Evolutionary conservation across 2,113 vertebrate genomes (phyloP).

Genomic region (Notarius quadriscutis): DNA sequence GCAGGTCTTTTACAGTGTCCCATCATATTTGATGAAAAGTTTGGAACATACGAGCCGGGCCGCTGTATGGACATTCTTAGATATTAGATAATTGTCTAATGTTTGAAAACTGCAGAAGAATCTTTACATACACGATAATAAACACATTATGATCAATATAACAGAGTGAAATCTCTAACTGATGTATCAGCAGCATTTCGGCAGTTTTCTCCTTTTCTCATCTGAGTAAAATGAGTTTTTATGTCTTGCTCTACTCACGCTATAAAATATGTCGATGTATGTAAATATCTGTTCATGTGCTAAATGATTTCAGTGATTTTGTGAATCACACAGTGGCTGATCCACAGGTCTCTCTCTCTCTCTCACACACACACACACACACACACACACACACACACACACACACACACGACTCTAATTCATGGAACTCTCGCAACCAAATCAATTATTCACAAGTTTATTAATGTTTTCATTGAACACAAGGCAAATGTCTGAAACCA

Average conservation of each 20-base stretch:
- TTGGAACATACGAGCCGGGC: no score
- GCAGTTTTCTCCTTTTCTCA: not conserved
- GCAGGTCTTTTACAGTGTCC: not conserved
- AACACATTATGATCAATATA: not conserved
- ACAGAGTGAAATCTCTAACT: not conserved
- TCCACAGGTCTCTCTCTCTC: constrained; percentile 57
- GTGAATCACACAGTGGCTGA: constrained; percentile 63
- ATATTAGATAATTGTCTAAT: not conserved
- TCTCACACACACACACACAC: no score
- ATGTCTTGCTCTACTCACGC: not conserved
- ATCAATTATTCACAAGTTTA: constrained; percentile 73
- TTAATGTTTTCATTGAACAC: constrained; percentile 70
- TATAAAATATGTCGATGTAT: not conserved
- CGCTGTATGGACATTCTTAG: not conserved
- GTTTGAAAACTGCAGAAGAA: not conserved
- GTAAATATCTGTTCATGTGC: not conserved
- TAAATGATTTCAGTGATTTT: not conserved
- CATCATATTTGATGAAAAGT: not conserved
- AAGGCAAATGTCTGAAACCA: constrained; percentile 58
- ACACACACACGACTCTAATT: constrained; percentile 63
- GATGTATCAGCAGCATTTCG: not conserved
- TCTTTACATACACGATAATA: not conserved
- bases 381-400: no score
- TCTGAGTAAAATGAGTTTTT: not conserved
- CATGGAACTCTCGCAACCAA: constrained; percentile 53